These are phyloP conservation scores for Stomatorhinus walkeri DNA, from an alignment of 2,797 vertebrate genomes.

Conservation along the genomic window DNA sequence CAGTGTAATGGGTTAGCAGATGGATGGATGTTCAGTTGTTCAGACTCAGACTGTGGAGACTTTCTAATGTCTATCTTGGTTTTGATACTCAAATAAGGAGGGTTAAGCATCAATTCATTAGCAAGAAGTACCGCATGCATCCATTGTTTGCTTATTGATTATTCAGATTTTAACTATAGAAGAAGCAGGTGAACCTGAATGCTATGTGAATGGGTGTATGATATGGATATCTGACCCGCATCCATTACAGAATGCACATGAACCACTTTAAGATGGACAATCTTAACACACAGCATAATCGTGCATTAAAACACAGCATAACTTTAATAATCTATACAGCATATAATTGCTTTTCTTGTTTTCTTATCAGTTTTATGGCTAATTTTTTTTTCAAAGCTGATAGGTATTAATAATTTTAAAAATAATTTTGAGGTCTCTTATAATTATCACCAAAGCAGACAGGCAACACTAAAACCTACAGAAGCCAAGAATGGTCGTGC, in stretches of 20 bases:
- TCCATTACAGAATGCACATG: neutral
- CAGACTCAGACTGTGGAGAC: neutral
- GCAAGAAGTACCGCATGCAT: neutral
- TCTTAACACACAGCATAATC: neutral
- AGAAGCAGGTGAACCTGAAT: neutral
- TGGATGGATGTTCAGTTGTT: neutral
- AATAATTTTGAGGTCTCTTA: neutral
- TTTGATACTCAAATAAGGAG: neutral
- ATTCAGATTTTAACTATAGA: neutral
- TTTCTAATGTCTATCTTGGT: neutral
- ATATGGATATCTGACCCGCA: neutral
- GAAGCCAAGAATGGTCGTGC: neutral
- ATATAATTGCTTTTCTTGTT: neutral
- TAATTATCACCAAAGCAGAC: neutral
- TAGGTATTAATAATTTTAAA: neutral
- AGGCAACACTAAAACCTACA: neutral
- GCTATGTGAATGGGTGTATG: neutral
- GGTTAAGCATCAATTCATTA: neutral
- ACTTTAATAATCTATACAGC: neutral
- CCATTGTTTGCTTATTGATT: neutral
- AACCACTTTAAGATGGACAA: neutral
- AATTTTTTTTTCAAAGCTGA: neutral
- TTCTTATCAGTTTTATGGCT: neutral
- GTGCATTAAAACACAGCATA: neutral
- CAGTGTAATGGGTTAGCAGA: neutral